phyloP scores from a whole-genome alignment of 2,888 invertebrate genomes.

The Rotaria socialis region DNA sequence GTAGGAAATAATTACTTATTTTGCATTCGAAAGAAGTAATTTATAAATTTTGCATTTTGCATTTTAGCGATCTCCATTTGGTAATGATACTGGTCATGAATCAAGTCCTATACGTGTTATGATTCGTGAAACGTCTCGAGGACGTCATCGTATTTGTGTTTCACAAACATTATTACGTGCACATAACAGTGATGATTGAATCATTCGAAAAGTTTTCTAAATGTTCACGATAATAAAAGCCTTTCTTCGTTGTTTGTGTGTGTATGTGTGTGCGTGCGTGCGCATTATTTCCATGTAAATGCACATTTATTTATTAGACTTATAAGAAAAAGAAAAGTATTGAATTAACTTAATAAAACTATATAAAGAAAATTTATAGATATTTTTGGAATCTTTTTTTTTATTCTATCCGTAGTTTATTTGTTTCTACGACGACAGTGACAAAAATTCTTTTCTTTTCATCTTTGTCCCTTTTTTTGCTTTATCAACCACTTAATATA shows the following conservation, averaged over 20 bases:
- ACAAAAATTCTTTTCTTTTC: too few relatives aligned
- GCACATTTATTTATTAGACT: too few relatives aligned
- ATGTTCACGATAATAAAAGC: not conserved
- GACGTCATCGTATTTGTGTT: not conserved
- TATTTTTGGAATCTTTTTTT: not conserved
- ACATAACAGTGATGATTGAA: not conserved
- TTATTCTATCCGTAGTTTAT: not conserved
- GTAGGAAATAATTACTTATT: not conserved
- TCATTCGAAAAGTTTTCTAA: not conserved
- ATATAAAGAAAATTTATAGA: not conserved
- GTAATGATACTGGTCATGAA: not conserved
- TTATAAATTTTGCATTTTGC: not conserved
- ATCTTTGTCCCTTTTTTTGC: not conserved
- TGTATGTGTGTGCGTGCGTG: too few relatives aligned
- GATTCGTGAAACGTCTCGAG: conserved; percentile 1
- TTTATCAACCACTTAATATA: not conserved
- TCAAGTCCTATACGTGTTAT: not conserved
- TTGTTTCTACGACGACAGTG: too few relatives aligned
- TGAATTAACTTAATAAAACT: not conserved
- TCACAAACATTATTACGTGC: conserved; percentile 10
- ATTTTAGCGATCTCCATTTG: not conserved
- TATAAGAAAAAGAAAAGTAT: not conserved
- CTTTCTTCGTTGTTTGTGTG: too few relatives aligned
- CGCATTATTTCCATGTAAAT: too few relatives aligned
- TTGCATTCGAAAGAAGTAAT: not conserved